Percentiles rank a stretch among this genome's conserved stretches.
Evolutionary conservation across 35 echinoderm and acorn worm genomes (phyloP).

Genomic region (Lytechinus pictus): DNA sequence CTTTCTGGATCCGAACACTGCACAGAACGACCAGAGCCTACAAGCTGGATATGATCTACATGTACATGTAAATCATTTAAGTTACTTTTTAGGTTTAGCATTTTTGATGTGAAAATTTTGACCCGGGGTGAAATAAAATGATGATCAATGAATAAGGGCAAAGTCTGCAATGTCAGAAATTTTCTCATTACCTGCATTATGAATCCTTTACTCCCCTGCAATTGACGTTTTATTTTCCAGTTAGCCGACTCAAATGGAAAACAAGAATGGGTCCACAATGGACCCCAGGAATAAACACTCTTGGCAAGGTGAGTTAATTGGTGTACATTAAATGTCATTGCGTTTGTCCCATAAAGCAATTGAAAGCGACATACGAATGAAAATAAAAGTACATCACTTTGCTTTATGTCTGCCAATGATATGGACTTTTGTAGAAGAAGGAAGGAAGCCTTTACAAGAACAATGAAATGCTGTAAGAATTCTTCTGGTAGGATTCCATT

Average conservation of each 20-base stretch:
- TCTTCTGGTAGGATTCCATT: constrained; percentile 43
- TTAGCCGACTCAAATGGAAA: constrained; percentile 77
- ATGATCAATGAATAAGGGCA: constrained; percentile 42
- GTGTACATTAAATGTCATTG: constrained; percentile 79
- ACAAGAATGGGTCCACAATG: constrained; percentile 80
- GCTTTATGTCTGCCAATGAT: constrained; percentile 34
- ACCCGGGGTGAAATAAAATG: constrained; percentile 21
- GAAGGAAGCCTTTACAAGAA: constrained; percentile 55
- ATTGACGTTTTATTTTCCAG: constrained; percentile 49
- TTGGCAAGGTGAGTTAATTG: constrained; percentile 63
- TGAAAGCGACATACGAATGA: constrained; percentile 62
- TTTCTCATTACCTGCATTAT: constrained; percentile 65
- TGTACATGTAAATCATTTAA: too few relatives aligned
- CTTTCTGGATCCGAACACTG: not conserved
- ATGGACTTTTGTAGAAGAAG: constrained; percentile 73
- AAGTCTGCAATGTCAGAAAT: too few relatives aligned
- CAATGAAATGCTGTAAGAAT: constrained; percentile 55
- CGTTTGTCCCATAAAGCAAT: constrained; percentile 46
- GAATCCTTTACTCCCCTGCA: constrained; percentile 60
- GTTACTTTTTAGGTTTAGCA: too few relatives aligned
- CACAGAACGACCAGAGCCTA: not conserved
- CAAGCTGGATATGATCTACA: not conserved
- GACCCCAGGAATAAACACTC: constrained; percentile 66
- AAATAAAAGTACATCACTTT: constrained; percentile 49
- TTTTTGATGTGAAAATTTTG: not conserved